Percentiles rank a stretch among this genome's conserved stretches.
These are phyloP conservation scores for Forbesichthys papilliferus DNA, from an alignment of 2,113 vertebrate genomes.

Conservation along the genomic window DNA sequence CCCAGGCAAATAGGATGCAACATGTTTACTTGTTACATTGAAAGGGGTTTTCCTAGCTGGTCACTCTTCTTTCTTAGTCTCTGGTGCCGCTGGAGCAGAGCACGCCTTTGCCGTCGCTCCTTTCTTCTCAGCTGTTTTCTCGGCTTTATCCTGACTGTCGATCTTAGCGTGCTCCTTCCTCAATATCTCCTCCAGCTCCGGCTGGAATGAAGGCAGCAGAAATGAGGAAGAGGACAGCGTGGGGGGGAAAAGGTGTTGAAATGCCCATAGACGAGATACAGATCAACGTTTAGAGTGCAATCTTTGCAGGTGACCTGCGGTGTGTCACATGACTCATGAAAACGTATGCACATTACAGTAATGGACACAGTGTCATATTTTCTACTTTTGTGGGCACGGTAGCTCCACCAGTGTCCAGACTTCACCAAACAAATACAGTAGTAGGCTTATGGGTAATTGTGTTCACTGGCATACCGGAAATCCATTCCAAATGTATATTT, in stretches of 20 bases:
- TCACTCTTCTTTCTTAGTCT: conserved; percentile 63
- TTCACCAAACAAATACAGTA: no score
- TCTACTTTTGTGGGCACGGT: no score
- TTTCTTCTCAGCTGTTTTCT: conserved; percentile 46
- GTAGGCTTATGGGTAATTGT: no score
- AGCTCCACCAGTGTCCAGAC: no score
- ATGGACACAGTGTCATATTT: no score
- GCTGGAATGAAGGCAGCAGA: conserved; percentile 61
- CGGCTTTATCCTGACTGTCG: conserved; percentile 70
- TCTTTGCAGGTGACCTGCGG: no score
- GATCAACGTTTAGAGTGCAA: no score
- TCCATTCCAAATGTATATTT: no score
- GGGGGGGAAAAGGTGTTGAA: neutral
- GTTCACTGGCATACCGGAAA: no score
- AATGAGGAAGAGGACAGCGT: neutral
- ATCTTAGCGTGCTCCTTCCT: conserved; percentile 81
- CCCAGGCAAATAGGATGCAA: conserved; percentile 1
- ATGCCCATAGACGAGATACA: neutral
- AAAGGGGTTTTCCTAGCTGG: conserved; percentile 1
- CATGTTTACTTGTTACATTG: neutral
- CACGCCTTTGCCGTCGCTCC: conserved; percentile 45
- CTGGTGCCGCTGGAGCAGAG: conserved; percentile 36
- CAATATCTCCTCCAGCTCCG: conserved; percentile 85
- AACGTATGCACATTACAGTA: no score
- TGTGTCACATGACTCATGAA: no score